These are phyloP conservation scores for Microcebus lehilahytsara DNA, from an alignment of 2,113 vertebrate species.

Conservation along the genomic window DNA sequence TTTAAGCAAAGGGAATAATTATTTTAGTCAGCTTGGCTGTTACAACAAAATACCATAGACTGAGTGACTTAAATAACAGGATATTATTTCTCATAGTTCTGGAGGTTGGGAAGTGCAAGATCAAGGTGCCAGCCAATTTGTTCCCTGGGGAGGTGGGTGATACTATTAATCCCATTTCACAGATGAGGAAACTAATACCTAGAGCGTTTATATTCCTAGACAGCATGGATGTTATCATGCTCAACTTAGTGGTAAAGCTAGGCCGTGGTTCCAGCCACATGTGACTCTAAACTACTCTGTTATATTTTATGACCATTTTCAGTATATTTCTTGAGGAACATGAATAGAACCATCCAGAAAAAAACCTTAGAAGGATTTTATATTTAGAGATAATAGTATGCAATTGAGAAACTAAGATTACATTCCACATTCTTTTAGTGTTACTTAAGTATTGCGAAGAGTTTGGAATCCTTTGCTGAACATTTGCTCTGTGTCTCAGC, in stretches of 20 bases:
- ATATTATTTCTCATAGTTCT: not conserved
- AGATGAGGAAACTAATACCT: not conserved
- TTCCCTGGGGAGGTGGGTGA: accelerated
- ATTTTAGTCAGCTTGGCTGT: not conserved
- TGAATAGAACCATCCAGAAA: not conserved
- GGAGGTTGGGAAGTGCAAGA: accelerated
- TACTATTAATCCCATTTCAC: not conserved
- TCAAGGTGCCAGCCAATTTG: not conserved
- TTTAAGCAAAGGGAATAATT: constrained; percentile 16
- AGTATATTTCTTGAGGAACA: not conserved
- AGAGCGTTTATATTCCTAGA: not conserved
- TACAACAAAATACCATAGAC: not conserved
- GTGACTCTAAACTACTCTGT: not conserved
- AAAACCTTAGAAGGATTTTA: constrained; percentile 50
- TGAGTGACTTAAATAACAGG: not conserved
- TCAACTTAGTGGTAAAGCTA: not conserved
- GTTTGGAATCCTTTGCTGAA: constrained; percentile 70
- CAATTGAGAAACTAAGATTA: constrained; percentile 67
- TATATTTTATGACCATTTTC: not conserved
- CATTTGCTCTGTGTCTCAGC: constrained; percentile 64
- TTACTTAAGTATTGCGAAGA: constrained; percentile 74
- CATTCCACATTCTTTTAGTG: constrained; percentile 74
- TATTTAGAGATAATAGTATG: constrained; percentile 71
- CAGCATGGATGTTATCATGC: not conserved
- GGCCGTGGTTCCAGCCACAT: not conserved